Evolutionary conservation across 2,113 vertebrate species (phyloP), one percentile per base, ranked within the genome.

Genomic region (Nycticryphes semicollaris): DNA sequence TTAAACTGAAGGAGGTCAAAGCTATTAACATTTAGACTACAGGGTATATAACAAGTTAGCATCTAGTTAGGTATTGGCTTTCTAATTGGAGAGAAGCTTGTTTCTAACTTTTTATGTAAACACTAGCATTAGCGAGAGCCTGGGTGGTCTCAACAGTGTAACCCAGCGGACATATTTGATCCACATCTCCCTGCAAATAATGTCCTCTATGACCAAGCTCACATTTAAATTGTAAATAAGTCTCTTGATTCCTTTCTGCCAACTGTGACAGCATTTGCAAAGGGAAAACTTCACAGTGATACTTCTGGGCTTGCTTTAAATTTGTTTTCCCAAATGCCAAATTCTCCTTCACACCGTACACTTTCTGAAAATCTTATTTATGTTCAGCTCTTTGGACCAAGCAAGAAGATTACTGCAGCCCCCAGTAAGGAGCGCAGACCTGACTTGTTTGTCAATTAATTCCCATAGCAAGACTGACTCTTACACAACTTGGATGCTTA

Each of bases 1-100:
- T 98, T 97, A 98, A 98, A 98, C 85, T 96, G 94, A 96, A 90
- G 75, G 84, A 98, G 97, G 98, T 97, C 98, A 98, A 97, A 97
- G 90, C 86, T 96, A 98, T 98, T 98, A 98, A 97, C 97, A 96
- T 96, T 95, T 95, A 96, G 93, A 97, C 96, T 93, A 97, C 89
- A 97, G 97, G 68, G 85, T 97, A 86, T 94, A 96, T 77, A 97
- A 96, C 93, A 96, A 97, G 93, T 97, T 97, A 98, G 91, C 91
- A 93, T 96, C 94, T 97, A 79, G 41, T 97, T 96, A 97, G 94
- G 91, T 89, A 86, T 41, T 87, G 60, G 59, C 82, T 96, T 97
- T 98, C 97, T 97, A 98, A 98, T 98, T 96, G 93, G 70, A 84
- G 66, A 86, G 41, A 64, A 88, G 93, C 95, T 97, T 97, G 90